phyloP scores from a whole-genome alignment of 2,888 invertebrate genomes.

The Eupithecia inturbata region DNA sequence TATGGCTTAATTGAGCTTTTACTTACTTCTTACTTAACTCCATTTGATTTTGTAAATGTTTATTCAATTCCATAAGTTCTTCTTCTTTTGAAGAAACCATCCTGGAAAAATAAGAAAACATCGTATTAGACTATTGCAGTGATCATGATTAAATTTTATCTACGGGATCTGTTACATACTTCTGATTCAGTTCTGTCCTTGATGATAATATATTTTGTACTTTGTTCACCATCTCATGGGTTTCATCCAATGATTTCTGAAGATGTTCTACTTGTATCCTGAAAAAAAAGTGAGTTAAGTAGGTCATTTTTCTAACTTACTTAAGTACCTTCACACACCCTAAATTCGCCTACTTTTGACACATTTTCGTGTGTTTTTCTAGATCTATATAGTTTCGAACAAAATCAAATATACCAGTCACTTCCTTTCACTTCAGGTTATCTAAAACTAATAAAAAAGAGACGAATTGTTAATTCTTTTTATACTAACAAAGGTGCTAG shows the following conservation, averaged over 20 bases:
- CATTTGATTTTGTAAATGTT: conserved; percentile 85
- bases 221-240: conserved; percentile 75
- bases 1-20: neutral
- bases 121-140: neutral
- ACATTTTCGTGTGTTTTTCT: too few species aligned
- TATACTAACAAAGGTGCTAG: neutral
- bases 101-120: conserved; percentile 50
- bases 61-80: conserved; percentile 77
- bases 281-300: conserved; percentile 39
- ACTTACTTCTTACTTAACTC: conserved; percentile 83
- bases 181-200: conserved; percentile 69
- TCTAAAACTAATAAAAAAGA: neutral
- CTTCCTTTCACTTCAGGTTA: too few species aligned
- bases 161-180: conserved; percentile 52
- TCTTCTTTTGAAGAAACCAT: conserved; percentile 82
- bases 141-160: neutral
- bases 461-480: neutral
- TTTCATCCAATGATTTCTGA: conserved; percentile 74
- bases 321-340: too few species aligned
- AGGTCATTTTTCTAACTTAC: neutral
- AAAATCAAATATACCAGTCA: too few species aligned
- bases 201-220: conserved; percentile 70
- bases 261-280: conserved; percentile 78
- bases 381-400: too few species aligned
- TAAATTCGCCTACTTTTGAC: too few species aligned